These are phyloP conservation scores for Bombus impatiens DNA, from an alignment of 1,140 invertebrate species.

Conservation along the genomic window DNA sequence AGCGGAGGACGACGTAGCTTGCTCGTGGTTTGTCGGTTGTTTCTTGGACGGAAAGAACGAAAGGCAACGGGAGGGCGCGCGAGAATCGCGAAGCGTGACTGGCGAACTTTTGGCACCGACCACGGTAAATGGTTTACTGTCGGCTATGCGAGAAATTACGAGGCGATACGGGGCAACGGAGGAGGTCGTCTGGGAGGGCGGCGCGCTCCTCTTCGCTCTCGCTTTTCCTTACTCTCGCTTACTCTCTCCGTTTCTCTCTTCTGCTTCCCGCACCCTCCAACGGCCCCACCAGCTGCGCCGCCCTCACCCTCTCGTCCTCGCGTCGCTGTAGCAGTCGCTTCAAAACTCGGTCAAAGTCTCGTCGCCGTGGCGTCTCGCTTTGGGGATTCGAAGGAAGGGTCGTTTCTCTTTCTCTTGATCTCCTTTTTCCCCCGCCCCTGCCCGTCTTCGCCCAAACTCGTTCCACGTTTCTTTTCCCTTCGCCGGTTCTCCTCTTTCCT, in stretches of 20 bases:
- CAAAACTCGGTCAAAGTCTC: slow-evolving; percentile 72
- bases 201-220: slow-evolving; percentile 34
- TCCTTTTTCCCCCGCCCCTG: neutral
- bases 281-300: slow-evolving; percentile 9
- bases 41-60: neutral
- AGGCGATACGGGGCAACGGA: slow-evolving; percentile 66
- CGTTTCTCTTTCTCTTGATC: slow-evolving; percentile 60
- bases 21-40: neutral
- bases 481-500: neutral
- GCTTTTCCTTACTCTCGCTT: slow-evolving; percentile 50
- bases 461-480: neutral
- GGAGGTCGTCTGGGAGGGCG: slow-evolving; percentile 67
- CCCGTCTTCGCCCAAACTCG: slow-evolving; percentile 19
- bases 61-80: neutral
- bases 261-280: slow-evolving; percentile 23
- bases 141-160: slow-evolving; percentile 61
- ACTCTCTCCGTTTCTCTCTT: slow-evolving; percentile 27
- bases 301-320: slow-evolving; percentile 56
- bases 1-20: neutral
- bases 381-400: slow-evolving; percentile 70
- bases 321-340: slow-evolving; percentile 63
- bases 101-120: slow-evolving; percentile 68
- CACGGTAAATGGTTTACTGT: slow-evolving; percentile 73
- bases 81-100: slow-evolving; percentile 69
- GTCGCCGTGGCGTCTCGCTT: slow-evolving; percentile 69